These are phyloP conservation scores for Naso thynnoides DNA, from an alignment of 2,797 vertebrate genomes.

Conservation along the genomic window DNA sequence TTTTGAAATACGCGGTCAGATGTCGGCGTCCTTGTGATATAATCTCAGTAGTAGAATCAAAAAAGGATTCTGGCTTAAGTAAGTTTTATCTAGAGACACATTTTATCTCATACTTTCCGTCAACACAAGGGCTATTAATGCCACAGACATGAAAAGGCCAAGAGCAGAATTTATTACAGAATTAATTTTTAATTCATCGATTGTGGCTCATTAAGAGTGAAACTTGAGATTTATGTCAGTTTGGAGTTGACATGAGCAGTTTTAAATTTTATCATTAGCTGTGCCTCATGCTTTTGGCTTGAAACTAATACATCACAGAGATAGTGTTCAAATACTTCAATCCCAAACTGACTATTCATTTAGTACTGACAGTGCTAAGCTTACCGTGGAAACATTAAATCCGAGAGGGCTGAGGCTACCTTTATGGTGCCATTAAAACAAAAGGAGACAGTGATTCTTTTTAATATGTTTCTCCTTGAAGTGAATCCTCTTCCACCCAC, in stretches of 20 bases:
- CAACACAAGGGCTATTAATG: not conserved
- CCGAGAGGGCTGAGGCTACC: conserved; percentile 31
- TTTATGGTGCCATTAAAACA: conserved; percentile 69
- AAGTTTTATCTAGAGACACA: conserved; percentile 11
- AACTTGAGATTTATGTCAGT: conserved; percentile 9
- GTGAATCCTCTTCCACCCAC: conserved; percentile 26
- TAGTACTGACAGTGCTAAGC: not conserved
- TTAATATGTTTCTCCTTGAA: conserved; percentile 67
- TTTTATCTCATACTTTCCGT: conserved; percentile 14
- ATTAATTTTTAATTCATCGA: not conserved
- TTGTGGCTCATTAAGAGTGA: not conserved
- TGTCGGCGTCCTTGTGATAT: conserved; percentile 16
- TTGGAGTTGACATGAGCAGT: not conserved
- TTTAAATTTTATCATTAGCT: conserved; percentile 24
- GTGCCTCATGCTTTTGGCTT: not conserved
- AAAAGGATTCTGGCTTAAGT: conserved; percentile 7
- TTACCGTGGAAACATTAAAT: conserved; percentile 42
- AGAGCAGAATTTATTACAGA: conserved; percentile 11
- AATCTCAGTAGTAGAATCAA: conserved; percentile 27
- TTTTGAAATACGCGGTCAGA: conserved; percentile 41
- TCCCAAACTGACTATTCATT: conserved; percentile 20
- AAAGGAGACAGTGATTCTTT: conserved; percentile 63
- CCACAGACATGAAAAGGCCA: not conserved
- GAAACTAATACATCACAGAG: not conserved
- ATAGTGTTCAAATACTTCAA: not conserved